These are phyloP conservation scores for Microplitis mediator DNA, from an alignment of 1,140 invertebrate genomes.

Conservation along the genomic window DNA sequence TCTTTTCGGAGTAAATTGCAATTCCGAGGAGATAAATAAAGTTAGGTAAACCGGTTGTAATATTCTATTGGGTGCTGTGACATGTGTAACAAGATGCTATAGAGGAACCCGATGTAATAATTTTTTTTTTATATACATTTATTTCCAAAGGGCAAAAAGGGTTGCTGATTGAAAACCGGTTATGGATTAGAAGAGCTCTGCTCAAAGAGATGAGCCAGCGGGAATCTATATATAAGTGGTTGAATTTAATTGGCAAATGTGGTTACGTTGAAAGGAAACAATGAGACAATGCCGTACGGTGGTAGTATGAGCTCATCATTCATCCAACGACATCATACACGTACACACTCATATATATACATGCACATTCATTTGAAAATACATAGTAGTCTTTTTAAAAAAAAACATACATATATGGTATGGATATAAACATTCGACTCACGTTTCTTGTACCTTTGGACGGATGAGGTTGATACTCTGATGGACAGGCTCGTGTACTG, in stretches of 20 bases:
- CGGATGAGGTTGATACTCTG: conserved; percentile 3
- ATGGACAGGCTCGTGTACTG: neutral
- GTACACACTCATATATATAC: too few relatives aligned
- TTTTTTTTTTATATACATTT: conserved; percentile 9
- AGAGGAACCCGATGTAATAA: neutral
- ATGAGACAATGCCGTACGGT: neutral
- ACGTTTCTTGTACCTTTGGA: neutral
- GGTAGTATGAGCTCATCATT: neutral
- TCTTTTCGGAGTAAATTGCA: neutral
- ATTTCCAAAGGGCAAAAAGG: conserved; percentile 4
- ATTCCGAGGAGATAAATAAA: neutral
- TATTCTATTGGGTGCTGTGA: conserved; percentile 20
- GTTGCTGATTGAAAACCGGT: conserved; percentile 30
- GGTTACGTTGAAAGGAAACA: conserved; percentile 1
- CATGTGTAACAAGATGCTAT: conserved; percentile 25
- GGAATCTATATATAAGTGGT: neutral
- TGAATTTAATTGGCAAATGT: conserved; percentile 22
- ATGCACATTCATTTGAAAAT: too few relatives aligned
- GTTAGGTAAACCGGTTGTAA: conserved; percentile 23
- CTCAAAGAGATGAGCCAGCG: neutral
- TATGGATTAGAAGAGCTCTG: conserved; percentile 16
- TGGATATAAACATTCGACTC: conserved; percentile 15
- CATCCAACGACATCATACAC: neutral
- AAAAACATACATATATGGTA: neutral
- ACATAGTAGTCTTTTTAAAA: neutral